Evolutionary conservation across 2,797 vertebrate genomes (phyloP).

Genomic region (Silurus lanzhouensis): DNA sequence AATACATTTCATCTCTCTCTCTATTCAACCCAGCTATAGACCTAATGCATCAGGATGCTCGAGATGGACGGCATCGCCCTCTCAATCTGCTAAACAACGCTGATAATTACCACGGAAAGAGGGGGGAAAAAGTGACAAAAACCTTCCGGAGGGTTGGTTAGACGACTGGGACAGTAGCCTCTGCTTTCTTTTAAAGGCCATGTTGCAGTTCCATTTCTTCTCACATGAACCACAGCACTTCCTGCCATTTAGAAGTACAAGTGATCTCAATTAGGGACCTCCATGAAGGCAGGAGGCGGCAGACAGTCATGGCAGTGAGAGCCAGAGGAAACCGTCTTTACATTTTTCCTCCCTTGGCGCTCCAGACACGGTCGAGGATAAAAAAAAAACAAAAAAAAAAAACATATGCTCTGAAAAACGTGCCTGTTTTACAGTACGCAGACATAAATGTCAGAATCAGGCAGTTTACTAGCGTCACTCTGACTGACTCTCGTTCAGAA

Average conservation of each 20-base stretch:
- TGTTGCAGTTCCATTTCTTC: constrained; percentile 75
- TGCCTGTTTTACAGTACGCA: constrained; percentile 53
- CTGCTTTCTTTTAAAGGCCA: constrained; percentile 58
- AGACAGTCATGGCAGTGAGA: constrained; percentile 81
- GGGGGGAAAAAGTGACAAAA: constrained; percentile 4
- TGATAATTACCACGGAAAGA: not conserved
- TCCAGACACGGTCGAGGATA: constrained; percentile 53
- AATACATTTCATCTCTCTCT: not conserved
- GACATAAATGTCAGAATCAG: constrained; percentile 53
- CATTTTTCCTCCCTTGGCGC: constrained; percentile 65
- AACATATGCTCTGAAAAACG: constrained; percentile 44
- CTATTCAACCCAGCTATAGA: not conserved
- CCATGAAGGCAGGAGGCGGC: constrained; percentile 81
- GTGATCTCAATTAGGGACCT: constrained; percentile 88
- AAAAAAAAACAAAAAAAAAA: not conserved
- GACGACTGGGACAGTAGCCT: constrained; percentile 73
- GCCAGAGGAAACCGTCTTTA: constrained; percentile 81
- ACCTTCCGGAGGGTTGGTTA: constrained; percentile 58
- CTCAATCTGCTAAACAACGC: not conserved
- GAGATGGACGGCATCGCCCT: not conserved
- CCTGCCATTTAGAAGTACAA: constrained; percentile 84
- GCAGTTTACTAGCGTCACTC: constrained; percentile 50
- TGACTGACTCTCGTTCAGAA: constrained; percentile 32
- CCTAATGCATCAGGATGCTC: not conserved
- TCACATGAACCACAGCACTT: constrained; percentile 77